A percentile compares a stretch with the other conserved stretches of the same genome.
phyloP scores from a whole-genome alignment of 2,888 invertebrate species.

The Acanthopleura granulata region DNA sequence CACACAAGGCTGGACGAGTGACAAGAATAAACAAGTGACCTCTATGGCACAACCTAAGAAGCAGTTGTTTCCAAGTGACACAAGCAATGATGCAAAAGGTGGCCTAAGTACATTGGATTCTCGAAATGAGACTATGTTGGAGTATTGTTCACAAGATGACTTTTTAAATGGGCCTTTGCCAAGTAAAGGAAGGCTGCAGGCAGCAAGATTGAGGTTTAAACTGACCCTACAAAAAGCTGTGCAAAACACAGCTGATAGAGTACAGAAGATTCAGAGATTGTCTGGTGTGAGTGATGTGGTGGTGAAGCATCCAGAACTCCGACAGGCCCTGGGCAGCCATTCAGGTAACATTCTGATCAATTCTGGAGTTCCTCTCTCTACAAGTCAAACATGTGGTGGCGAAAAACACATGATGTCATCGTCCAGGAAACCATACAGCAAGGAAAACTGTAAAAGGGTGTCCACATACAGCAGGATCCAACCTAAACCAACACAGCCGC shows the following conservation, averaged over 20 bases:
- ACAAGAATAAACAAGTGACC: too few species aligned
- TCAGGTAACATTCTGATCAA: too few species aligned
- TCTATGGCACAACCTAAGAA: background rate
- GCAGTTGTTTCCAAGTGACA: slow-evolving; percentile 4
- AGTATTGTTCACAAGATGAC: background rate
- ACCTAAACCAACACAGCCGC: too few species aligned
- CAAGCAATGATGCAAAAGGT: background rate
- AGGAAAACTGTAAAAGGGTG: background rate
- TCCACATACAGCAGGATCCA: too few species aligned
- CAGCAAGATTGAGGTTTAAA: background rate
- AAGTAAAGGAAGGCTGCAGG: background rate
- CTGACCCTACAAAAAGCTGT: background rate
- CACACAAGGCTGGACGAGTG: background rate
- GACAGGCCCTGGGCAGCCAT: background rate
- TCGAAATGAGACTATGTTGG: background rate
- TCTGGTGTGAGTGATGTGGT: background rate
- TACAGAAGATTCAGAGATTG: background rate
- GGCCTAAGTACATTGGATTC: background rate
- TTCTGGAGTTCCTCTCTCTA: too few species aligned
- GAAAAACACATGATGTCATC: background rate
- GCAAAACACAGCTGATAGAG: background rate
- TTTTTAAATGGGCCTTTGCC: background rate
- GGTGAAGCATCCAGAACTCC: slow-evolving; percentile 4
- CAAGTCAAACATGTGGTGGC: too few species aligned
- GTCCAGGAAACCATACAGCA: background rate